Evolutionary conservation across 2,113 vertebrate species (phyloP).

Genomic region (Rutilus rutilus): DNA sequence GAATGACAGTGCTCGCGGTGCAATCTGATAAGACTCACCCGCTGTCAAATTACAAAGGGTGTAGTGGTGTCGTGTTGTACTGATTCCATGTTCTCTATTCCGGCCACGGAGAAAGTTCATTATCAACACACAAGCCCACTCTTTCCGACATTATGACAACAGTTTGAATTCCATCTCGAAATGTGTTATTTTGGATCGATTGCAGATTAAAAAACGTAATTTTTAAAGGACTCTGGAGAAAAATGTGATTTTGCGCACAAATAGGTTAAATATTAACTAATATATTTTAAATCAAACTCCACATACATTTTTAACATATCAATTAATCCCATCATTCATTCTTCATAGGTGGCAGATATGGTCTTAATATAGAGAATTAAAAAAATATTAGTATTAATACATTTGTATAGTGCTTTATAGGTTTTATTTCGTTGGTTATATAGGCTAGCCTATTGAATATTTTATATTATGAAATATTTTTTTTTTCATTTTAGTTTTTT

Average conservation of each 20-base stretch:
- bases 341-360: not conserved
- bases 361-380: not conserved
- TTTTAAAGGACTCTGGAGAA: too few species aligned
- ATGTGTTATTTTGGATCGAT: not conserved
- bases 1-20: constrained; percentile 45
- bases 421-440: not conserved
- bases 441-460: not conserved
- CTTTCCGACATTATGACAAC: constrained; percentile 30
- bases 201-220: not conserved
- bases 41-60: constrained; percentile 50
- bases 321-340: not conserved
- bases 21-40: constrained; percentile 49
- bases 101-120: constrained; percentile 48
- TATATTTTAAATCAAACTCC: not conserved
- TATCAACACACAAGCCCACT: constrained; percentile 26
- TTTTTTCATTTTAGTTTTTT: too few species aligned
- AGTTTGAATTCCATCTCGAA: not conserved
- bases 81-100: constrained; percentile 39
- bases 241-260: not conserved
- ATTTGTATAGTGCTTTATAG: too few species aligned
- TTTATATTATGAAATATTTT: too few species aligned
- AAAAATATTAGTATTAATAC: too few species aligned
- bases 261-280: not conserved
- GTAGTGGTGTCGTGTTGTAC: constrained; percentile 48
- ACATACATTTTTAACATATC: not conserved